A percentile compares a stretch with the other conserved stretches of the same genome.
Evolutionary conservation across 2,113 vertebrate species (phyloP).

Genomic region (Tetraodon nigroviridis): DNA sequence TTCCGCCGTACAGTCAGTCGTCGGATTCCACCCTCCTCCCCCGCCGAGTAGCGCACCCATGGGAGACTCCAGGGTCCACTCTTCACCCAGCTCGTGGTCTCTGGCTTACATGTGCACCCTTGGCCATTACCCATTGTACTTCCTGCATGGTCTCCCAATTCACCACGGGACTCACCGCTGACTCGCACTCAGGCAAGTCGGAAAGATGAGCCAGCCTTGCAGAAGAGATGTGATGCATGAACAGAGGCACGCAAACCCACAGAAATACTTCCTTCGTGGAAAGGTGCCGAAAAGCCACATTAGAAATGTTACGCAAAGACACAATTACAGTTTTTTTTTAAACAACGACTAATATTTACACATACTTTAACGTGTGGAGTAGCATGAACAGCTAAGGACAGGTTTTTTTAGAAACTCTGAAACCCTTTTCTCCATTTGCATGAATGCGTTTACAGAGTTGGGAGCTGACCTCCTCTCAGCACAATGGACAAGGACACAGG

Average conservation of each 20-base stretch:
- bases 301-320: conserved; percentile 1
- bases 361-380: too few relatives aligned
- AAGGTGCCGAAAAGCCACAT: conserved; percentile 14
- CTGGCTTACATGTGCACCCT: conserved; percentile 13
- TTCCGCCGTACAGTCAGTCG: conserved; percentile 22
- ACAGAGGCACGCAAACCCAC: conserved; percentile 40
- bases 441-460: too few relatives aligned
- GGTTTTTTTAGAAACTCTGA: too few relatives aligned
- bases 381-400: background rate
- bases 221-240: conserved; percentile 40
- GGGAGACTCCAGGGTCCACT: conserved; percentile 3
- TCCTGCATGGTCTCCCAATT: conserved; percentile 29
- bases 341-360: too few relatives aligned
- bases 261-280: conserved; percentile 27
- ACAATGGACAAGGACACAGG: too few relatives aligned
- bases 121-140: conserved; percentile 17
- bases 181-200: conserved; percentile 49
- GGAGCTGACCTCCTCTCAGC: too few relatives aligned
- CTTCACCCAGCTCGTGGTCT: conserved; percentile 5
- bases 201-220: conserved; percentile 60
- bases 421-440: too few relatives aligned
- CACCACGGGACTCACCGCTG: conserved; percentile 51
- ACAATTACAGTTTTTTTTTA: too few relatives aligned
- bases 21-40: too few relatives aligned
- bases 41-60: conserved; percentile 1